Evolutionary conservation across 2,113 vertebrate genomes (phyloP).

Genomic region (Euleptes europaea): DNA sequence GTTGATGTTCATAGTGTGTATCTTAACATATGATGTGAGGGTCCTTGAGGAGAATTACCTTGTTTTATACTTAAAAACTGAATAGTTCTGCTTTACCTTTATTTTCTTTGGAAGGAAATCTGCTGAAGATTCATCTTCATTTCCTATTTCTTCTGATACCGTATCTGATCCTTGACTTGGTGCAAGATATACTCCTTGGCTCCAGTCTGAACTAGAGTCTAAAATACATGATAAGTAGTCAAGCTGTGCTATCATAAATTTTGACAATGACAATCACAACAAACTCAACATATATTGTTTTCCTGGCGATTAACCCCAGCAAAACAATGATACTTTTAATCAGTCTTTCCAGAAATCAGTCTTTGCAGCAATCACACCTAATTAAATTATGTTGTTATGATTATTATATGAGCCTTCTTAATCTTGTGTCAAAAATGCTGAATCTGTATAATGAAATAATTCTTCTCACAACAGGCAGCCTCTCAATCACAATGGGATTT

Average conservation of each 20-base stretch:
- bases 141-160: slow-evolving; percentile 79
- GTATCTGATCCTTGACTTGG: slow-evolving; percentile 82
- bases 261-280: slow-evolving; percentile 50
- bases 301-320: not conserved
- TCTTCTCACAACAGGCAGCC: too few relatives aligned
- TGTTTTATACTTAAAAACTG: not conserved
- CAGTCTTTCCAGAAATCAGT: too few relatives aligned
- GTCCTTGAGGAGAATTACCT: not conserved
- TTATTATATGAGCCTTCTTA: too few relatives aligned
- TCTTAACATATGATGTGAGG: not conserved
- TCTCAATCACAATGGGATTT: too few relatives aligned
- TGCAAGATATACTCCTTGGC: slow-evolving; percentile 81
- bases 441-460: too few relatives aligned
- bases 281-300: not conserved
- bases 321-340: not conserved
- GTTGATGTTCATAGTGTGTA: too few relatives aligned
- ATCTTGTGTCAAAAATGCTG: too few relatives aligned
- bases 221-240: slow-evolving; percentile 64
- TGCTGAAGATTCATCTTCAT: slow-evolving; percentile 76
- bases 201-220: slow-evolving; percentile 93
- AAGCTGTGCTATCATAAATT: slow-evolving; percentile 36
- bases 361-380: too few relatives aligned
- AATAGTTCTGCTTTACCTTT: slow-evolving; percentile 78
- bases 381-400: too few relatives aligned
- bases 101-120: slow-evolving; percentile 88